Evolutionary conservation across 2,888 invertebrate genomes (phyloP).

Genomic region (Dynastes tityus): DNA sequence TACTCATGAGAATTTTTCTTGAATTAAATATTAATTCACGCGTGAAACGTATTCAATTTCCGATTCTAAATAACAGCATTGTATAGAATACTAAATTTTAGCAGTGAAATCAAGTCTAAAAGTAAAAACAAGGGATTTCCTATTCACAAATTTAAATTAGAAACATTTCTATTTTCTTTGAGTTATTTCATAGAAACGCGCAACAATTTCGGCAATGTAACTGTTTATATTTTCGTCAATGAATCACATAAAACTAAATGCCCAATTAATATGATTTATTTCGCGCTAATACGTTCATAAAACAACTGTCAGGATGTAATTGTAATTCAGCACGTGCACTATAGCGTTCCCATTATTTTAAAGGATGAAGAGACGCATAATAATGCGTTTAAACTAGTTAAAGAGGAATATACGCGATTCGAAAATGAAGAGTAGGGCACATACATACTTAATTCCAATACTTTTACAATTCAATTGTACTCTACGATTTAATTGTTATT

Average conservation of each 20-base stretch:
- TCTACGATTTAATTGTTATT: conserved; percentile 62
- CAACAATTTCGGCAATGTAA: background rate
- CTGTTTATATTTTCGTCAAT: conserved; percentile 3
- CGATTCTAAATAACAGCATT: no score
- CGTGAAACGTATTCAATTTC: no score
- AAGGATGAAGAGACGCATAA: conserved; percentile 52
- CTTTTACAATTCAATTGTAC: conserved; percentile 46
- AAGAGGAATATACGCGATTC: conserved; percentile 45
- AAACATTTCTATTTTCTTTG: background rate
- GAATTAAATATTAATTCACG: no score
- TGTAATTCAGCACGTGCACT: conserved; percentile 40
- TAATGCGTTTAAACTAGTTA: conserved; percentile 57
- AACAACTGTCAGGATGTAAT: conserved; percentile 17
- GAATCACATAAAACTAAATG: conserved; percentile 1
- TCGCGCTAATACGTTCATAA: conserved; percentile 3
- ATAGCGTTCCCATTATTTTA: conserved; percentile 52
- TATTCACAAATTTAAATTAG: background rate
- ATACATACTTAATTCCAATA: conserved; percentile 50
- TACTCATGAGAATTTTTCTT: no score
- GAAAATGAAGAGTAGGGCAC: conserved; percentile 48
- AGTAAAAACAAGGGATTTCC: conserved; percentile 3
- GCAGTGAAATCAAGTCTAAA: conserved; percentile 18
- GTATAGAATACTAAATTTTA: conserved; percentile 1
- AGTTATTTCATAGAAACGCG: no score
- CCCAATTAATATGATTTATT: conserved; percentile 24